Percentiles rank a stretch among this genome's conserved stretches.
phyloP scores from a whole-genome alignment of 2,888 invertebrate genomes.

The Cetonia aurata region DNA sequence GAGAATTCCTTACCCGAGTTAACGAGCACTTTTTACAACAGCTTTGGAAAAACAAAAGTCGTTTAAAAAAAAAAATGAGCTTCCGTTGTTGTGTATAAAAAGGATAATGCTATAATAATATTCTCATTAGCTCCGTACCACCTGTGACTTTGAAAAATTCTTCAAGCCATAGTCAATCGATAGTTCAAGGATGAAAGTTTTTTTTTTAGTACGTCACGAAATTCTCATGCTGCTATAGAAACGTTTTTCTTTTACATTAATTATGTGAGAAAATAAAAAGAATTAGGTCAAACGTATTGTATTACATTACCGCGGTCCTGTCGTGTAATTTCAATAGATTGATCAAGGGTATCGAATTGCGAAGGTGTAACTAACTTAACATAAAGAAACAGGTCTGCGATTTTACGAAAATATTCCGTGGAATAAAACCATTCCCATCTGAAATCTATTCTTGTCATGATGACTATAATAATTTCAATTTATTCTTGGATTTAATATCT shows the following conservation, averaged over 20 bases:
- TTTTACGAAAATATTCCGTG: background rate
- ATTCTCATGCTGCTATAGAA: conserved; percentile 1
- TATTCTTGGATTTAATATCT: too few relatives aligned
- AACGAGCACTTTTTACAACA: too few relatives aligned
- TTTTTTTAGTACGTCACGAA: conserved; percentile 10
- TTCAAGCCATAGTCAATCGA: conserved; percentile 1
- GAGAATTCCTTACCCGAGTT: too few relatives aligned
- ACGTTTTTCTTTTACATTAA: conserved; percentile 11
- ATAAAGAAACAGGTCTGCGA: background rate
- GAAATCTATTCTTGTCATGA: too few relatives aligned
- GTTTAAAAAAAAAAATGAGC: too few relatives aligned
- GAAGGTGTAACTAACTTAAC: conserved; percentile 11
- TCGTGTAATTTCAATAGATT: conserved; percentile 16
- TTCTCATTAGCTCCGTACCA: too few relatives aligned
- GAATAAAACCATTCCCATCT: too few relatives aligned
- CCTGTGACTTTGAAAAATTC: too few relatives aligned
- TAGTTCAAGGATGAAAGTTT: conserved; percentile 27
- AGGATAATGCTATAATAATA: too few relatives aligned
- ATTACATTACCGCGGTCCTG: conserved; percentile 5
- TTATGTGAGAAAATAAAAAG: background rate
- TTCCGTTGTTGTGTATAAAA: too few relatives aligned
- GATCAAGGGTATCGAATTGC: conserved; percentile 8
- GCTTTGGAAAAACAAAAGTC: too few relatives aligned
- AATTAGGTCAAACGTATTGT: conserved; percentile 22
- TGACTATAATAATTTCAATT: too few relatives aligned